Evolutionary conservation across 2,888 invertebrate genomes (phyloP), one percentile per base, ranked within the genome.

Genomic region (Macrophya alboannulata): DNA sequence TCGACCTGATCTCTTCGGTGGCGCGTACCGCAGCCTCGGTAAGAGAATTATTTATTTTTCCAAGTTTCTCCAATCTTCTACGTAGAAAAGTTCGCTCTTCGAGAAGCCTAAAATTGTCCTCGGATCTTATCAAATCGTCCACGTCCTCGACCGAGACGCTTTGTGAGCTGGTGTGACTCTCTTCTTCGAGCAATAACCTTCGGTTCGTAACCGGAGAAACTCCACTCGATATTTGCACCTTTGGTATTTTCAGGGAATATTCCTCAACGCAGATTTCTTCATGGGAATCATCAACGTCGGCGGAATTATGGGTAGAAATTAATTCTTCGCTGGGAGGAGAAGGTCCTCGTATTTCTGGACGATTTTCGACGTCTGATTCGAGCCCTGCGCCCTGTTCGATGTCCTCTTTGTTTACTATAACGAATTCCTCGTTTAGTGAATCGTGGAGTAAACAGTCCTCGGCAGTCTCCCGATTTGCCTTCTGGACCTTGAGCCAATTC

Each of bases 91-190:
- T 88, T 0, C 90, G 89, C 4, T 88, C 89, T 83, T 90, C 88
- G 76, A 91, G 68, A 0, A 90, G 84, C 6, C 90, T 84, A 1
- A 89, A 88, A 62, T 91, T 90, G 51, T 91, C 89, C 85, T 91
- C 90, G 9, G 91, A 90, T 55, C 90, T 88, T n/a, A 91, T 91
- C 48, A 91, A 76, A n/a, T 91, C 91, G 65, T 91, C 91, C 4
- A 91, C 89, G 87, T 91, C 91, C 86, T 91, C 91, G 37, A 91
- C 87, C 1, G 91, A 91, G 5, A 91, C 88, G 86, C 91, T 91
- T 43, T 88, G 86, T 0, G 91, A 91, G 76, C 89, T 88, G 12
- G 89, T 87, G 83, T 72, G 84, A 0, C 87, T 87, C 12, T 89
- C 88, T 10, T 86, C 88, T 1, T n/a, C 59, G 0, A 79, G 72